Evolutionary conservation across 2,113 vertebrate species (phyloP).

Genomic region (Planiliza haematocheilus): DNA sequence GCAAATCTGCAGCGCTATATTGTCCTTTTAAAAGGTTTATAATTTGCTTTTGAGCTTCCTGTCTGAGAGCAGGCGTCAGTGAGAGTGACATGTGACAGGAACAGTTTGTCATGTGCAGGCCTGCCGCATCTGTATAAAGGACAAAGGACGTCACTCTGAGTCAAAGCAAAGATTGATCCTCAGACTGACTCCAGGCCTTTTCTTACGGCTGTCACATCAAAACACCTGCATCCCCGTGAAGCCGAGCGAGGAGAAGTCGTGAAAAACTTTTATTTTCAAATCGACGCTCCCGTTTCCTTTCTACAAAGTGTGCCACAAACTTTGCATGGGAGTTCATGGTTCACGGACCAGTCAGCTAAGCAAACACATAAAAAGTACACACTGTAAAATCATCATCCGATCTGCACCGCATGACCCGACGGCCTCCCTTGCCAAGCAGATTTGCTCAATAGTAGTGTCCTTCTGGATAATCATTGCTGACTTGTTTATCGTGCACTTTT

Average conservation of each 20-base stretch:
- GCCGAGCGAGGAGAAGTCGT: slow-evolving; percentile 2
- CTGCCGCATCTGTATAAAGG: slow-evolving; percentile 23
- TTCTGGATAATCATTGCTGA: slow-evolving; percentile 40
- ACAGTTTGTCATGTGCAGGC: slow-evolving; percentile 5
- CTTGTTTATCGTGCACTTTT: background rate
- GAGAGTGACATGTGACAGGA: slow-evolving; percentile 35
- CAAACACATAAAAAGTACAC: background rate
- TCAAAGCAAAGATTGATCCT: slow-evolving; percentile 40
- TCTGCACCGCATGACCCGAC: background rate
- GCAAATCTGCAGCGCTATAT: background rate
- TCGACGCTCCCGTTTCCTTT: background rate
- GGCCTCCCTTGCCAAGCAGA: background rate
- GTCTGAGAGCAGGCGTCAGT: background rate
- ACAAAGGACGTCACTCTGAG: slow-evolving; percentile 45
- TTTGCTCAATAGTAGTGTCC: background rate
- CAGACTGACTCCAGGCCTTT: slow-evolving; percentile 23
- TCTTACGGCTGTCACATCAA: slow-evolving; percentile 35
- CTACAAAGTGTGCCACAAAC: background rate
- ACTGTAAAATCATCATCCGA: background rate
- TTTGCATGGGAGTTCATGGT: slow-evolving; percentile 3
- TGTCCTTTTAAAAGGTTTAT: background rate
- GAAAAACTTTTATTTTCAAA: slow-evolving; percentile 9
- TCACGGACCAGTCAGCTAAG: background rate
- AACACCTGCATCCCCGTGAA: slow-evolving; percentile 2
- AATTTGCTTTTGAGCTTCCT: background rate